Evolutionary conservation across 2,113 vertebrate species (phyloP), one percentile per base, ranked within the genome.

Genomic region (Syrrhaptes paradoxus): DNA sequence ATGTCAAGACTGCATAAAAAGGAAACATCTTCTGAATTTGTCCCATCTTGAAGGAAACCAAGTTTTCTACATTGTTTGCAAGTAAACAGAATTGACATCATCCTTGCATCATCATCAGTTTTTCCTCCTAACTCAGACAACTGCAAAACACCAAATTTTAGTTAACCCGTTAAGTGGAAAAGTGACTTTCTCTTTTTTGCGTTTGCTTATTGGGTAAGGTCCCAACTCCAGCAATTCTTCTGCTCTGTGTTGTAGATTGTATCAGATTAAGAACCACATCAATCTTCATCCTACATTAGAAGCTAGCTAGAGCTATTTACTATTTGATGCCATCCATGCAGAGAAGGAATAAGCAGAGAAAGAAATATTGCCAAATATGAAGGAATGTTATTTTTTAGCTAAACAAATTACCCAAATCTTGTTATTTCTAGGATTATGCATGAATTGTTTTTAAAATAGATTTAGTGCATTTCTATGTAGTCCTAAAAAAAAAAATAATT

Each of bases 331-430:
- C 52, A 80, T 73, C 67, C 67, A 83, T 5, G 2, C 71, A 85
- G 58, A 61, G 41, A 85, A 89, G n/a, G 70, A 87, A 93, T 78
- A 77, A 92, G 45, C 73, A 92, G 52, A 84, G 43, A 70, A 89
- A 93, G 18, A 84, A 85, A 57, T 49, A 76, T 2, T 87, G 57
- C 28, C 75, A 87, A 66, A 73, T n/a, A 7, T 57, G 41, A 74
- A 71, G 32, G 38, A 83, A 77, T 52, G 46, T 31, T 89, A 15
- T 36, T 87, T 89, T 38, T 84, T 4, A 79, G 52, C 21, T 92
- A 71, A 73, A 29, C 41, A 75, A 61, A 87, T 77, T 70, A 68
- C 54, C 19, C 46, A 73, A 6, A 85, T 91, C 0, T 13, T 61
- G 24, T 4, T 85, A 66, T 79, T 95, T 91, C 51, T 62, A 71